These are phyloP conservation scores for Gasteruption jaculator DNA, from an alignment of 2,888 invertebrate species.

Conservation along the genomic window DNA sequence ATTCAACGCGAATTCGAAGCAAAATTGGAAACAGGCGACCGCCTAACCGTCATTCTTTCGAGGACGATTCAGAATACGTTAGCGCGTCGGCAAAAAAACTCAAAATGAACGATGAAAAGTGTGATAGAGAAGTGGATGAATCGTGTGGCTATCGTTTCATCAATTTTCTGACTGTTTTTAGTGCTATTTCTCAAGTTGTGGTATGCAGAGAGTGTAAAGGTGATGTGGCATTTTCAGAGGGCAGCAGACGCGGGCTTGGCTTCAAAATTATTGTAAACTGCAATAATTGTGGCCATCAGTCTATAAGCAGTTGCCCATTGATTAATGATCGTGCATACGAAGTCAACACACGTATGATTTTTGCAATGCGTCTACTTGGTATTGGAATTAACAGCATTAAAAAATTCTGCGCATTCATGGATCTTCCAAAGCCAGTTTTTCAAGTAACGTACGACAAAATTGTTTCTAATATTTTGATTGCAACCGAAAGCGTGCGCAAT, in stretches of 20 bases:
- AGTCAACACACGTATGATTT: neutral
- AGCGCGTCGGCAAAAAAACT: conserved; percentile 9
- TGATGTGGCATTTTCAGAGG: conserved; percentile 6
- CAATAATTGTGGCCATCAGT: neutral
- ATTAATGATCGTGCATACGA: conserved; percentile 3
- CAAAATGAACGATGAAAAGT: neutral
- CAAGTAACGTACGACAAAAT: conserved; percentile 1
- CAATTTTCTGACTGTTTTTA: conserved; percentile 8
- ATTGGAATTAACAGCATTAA: conserved; percentile 6
- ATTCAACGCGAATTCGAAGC: too few species aligned
- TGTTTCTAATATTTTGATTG: neutral
- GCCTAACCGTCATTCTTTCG: conserved; percentile 8
- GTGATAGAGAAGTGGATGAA: neutral
- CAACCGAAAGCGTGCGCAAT: conserved; percentile 1
- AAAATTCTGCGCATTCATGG: conserved; percentile 11
- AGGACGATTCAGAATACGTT: conserved; percentile 1
- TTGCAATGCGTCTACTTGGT: neutral
- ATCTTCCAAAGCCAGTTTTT: conserved; percentile 6
- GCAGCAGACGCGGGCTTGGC: conserved; percentile 10
- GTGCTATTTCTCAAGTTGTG: conserved; percentile 5
- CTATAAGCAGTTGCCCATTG: conserved; percentile 1
- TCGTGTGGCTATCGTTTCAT: conserved; percentile 8
- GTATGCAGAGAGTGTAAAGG: conserved; percentile 7
- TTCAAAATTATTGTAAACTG: conserved; percentile 10
- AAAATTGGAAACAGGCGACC: conserved; percentile 4